These are phyloP conservation scores for Teinopalpus imperialis DNA, from an alignment of 2,888 invertebrate genomes.

Conservation along the genomic window DNA sequence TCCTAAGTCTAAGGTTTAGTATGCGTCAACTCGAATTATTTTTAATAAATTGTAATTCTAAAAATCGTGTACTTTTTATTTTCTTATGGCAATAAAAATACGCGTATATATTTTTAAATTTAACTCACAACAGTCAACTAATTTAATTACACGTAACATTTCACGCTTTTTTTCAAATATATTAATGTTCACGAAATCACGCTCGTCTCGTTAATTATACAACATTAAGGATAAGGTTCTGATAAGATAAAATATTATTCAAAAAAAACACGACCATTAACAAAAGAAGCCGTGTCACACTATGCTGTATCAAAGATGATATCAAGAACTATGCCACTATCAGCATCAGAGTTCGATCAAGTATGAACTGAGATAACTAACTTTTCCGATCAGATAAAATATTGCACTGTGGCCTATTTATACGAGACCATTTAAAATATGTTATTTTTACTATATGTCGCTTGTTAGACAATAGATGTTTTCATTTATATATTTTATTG, in stretches of 20 bases:
- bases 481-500: too few species aligned
- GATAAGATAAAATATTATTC: constrained; percentile 14
- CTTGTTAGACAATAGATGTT: too few species aligned
- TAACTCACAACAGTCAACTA: too few species aligned
- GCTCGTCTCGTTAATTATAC: constrained; percentile 1
- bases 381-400: constrained; percentile 35
- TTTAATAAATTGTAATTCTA: too few species aligned
- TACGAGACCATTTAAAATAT: constrained; percentile 3
- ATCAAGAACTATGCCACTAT: constrained; percentile 35
- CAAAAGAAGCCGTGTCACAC: constrained; percentile 3
- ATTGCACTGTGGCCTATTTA: constrained; percentile 30
- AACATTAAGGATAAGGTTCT: constrained; percentile 1
- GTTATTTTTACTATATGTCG: too few species aligned
- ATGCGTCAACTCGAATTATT: too few species aligned
- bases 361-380: constrained; percentile 43
- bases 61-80: too few species aligned
- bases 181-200: constrained; percentile 8
- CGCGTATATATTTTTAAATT: too few species aligned
- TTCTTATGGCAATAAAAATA: too few species aligned
- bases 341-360: constrained; percentile 39
- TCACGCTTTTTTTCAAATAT: too few species aligned
- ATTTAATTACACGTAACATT: too few species aligned
- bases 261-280: constrained; percentile 10
- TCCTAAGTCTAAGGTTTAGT: too few species aligned
- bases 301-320: constrained; percentile 29